phyloP scores from a whole-genome alignment of 2,888 invertebrate genomes.

The Hanleya hanleyi region DNA sequence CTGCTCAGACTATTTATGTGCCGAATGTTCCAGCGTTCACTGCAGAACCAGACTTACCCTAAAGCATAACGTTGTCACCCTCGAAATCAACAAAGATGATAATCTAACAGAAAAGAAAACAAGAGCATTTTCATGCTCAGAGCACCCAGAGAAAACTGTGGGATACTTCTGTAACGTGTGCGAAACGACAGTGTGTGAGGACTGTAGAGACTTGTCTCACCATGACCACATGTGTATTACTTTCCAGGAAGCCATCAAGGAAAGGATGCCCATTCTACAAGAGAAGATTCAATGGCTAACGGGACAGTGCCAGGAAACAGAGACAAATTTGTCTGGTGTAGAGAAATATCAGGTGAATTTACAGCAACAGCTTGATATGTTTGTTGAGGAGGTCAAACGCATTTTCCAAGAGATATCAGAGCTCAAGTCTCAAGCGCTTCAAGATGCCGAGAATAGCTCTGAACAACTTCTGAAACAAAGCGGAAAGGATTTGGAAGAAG shows the following conservation, averaged over 20 bases:
- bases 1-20: not conserved
- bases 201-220: not conserved
- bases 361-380: not conserved
- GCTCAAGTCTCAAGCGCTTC: not conserved
- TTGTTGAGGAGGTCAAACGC: not conserved
- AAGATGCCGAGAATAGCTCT: not conserved
- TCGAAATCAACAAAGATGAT: not conserved
- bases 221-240: not conserved
- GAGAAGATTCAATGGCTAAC: not conserved
- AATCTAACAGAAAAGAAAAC: not conserved
- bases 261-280: not conserved
- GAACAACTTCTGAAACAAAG: not conserved
- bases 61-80: not conserved
- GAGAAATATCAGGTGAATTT: not conserved
- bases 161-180: not conserved
- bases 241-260: not conserved
- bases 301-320: not conserved
- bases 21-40: not conserved
- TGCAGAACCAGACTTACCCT: not conserved
- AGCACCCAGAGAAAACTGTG: not conserved
- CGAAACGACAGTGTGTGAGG: not conserved
- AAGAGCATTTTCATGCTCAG: not conserved
- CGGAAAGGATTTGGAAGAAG: not conserved
- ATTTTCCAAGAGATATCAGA: not conserved
- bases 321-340: too few relatives aligned